Conservation (phyloP, 2,888 invertebrate genomes). For the Drosophila yooni region DNA sequence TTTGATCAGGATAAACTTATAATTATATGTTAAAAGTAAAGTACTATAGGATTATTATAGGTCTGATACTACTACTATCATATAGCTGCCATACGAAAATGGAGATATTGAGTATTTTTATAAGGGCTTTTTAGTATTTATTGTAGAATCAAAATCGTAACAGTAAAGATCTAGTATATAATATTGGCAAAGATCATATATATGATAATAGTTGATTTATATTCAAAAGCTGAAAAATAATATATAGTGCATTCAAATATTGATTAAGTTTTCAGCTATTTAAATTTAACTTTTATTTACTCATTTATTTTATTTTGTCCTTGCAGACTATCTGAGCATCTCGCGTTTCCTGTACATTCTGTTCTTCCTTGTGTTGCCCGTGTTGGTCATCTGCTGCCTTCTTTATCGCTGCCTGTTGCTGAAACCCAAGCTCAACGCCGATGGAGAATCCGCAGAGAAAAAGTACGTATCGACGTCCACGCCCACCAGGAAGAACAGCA, state of each 20-base stretch:
- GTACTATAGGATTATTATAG: not conserved
- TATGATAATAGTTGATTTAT: not conserved
- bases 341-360: conserved; percentile 94
- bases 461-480: conserved; percentile 84
- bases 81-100: not conserved
- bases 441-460: conserved; percentile 86
- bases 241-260: not conserved
- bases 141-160: not conserved
- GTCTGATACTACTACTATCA: not conserved
- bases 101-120: too few relatives aligned
- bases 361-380: conserved; percentile 94
- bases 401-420: conserved; percentile 93
- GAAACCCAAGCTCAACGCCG: conserved; percentile 84
- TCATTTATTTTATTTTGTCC: not conserved
- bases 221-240: not conserved
- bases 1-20: not conserved
- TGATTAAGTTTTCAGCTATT: not conserved
- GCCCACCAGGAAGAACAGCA: conserved; percentile 56
- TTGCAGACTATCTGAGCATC: conserved; percentile 89
- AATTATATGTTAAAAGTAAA: not conserved
- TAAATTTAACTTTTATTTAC: not conserved
- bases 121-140: too few relatives aligned
- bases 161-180: not conserved
- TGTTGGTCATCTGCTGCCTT: conserved; percentile 89
- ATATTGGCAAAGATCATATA: not conserved